A percentile compares a stretch with the other conserved stretches of the same genome.
Evolutionary conservation across 2,797 vertebrate genomes (phyloP).

Genomic region (Myotis vivesi): DNA sequence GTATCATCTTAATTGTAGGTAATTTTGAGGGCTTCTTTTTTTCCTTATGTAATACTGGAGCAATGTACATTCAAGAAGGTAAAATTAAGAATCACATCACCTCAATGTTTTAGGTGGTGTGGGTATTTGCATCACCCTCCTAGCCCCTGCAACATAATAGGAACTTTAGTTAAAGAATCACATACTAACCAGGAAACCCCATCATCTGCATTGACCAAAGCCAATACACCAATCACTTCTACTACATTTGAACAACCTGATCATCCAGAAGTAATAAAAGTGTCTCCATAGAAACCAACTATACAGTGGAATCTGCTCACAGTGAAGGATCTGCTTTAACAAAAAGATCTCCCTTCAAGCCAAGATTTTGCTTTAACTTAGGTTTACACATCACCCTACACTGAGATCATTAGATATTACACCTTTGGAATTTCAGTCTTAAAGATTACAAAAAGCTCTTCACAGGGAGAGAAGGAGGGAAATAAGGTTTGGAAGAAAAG

Average conservation of each 20-base stretch:
- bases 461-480: background rate
- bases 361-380: slow-evolving; percentile 50
- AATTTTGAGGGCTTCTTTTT: background rate
- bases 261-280: slow-evolving; percentile 27
- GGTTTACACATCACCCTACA: background rate
- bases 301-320: slow-evolving; percentile 17
- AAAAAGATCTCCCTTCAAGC: slow-evolving; percentile 35
- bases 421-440: slow-evolving; percentile 52
- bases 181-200: slow-evolving; percentile 38
- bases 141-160: background rate
- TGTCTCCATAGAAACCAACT: slow-evolving; percentile 72
- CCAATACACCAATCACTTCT: background rate
- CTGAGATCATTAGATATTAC: background rate
- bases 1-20: background rate
- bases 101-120: background rate
- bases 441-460: slow-evolving; percentile 49
- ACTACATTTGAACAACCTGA: background rate
- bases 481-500: background rate
- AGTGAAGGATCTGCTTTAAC: background rate
- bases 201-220: background rate
- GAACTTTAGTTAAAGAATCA: background rate
- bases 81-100: background rate
- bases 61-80: background rate
- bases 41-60: background rate
- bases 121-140: background rate